Percentiles rank a stretch among this genome's conserved stretches.
Conservation (phyloP, 30 jellyfish, hydroid and myxozoan species). For the Chironex yamaguchii region DNA sequence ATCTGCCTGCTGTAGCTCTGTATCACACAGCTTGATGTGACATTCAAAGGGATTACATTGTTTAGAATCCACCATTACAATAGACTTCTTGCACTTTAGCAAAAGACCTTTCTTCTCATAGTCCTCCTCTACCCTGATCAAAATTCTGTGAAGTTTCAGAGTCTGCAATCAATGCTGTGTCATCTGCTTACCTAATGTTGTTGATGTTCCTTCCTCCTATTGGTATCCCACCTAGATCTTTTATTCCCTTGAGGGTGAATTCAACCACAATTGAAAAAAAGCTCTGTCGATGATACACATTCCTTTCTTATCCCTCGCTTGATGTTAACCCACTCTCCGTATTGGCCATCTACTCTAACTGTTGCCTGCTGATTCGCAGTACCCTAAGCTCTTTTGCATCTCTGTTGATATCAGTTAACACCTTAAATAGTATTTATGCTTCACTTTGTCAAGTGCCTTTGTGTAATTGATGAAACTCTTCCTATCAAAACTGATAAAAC, state of each 20-base stretch:
- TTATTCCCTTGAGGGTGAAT: background rate
- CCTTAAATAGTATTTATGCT: too few relatives aligned
- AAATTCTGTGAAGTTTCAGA: constrained; percentile 36
- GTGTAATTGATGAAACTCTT: too few relatives aligned
- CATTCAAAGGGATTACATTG: background rate
- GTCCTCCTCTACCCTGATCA: constrained; percentile 7
- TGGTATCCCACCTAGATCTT: background rate
- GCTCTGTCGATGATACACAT: constrained; percentile 2
- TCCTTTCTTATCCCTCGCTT: background rate
- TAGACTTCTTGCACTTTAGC: constrained; percentile 1
- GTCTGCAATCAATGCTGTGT: constrained; percentile 37
- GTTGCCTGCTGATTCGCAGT: too few relatives aligned
- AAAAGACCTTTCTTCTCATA: background rate
- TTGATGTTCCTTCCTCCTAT: constrained; percentile 15
- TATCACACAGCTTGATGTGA: constrained; percentile 7
- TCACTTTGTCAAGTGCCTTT: too few relatives aligned
- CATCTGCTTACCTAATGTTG: constrained; percentile 45
- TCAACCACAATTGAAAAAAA: background rate
- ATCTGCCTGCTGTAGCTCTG: constrained; percentile 15
- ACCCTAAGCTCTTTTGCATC: too few relatives aligned
- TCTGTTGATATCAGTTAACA: too few relatives aligned
- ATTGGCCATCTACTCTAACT: too few relatives aligned
- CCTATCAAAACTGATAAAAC: too few relatives aligned
- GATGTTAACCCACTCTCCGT: too few relatives aligned
- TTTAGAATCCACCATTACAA: background rate